Base-by-base conservation (phyloP, 2,797 vertebrate genomes). In the Tadarida brasiliensis region DNA sequence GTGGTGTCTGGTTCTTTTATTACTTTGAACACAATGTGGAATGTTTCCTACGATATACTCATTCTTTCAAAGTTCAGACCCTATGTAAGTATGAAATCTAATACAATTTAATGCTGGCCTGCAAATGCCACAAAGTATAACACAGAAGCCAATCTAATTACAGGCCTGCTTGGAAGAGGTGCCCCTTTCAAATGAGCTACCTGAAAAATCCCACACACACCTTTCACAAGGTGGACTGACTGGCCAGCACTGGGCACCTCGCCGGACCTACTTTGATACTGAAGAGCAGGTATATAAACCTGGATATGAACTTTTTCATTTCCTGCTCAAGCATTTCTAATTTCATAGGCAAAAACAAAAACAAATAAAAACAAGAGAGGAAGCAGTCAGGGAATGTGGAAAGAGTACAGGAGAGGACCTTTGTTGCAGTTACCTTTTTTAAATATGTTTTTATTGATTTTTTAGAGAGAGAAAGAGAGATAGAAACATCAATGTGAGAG, bases 331-430 rank as follows among this genome's bases (percentile, higher is more conserved):
- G 54, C 9, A 61, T 57, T 49, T 96, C 76, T 85, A 47, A 67
- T 87, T 91, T 87, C 61, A 93, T 56, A 74, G 15, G 22, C 20
- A 93, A 90, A 92, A 88, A 54, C 59, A 67, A 85, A 77, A 61
- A 24, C 47, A 63, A 35, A 39, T 24, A n/a, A 39, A 26, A 57
- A 20, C 28, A 81, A 39, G 26, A 22, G 22, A 56, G 15, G 19
- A 84, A 67, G 30, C 7, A 17, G 63, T 56, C 30, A 59, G 39
- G 67, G 47, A 65, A 78, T 30, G 26, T 7, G 16, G 14, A n/a
- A 73, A 33, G 20, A 24, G 12, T 11, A 54, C 6, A 39, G 77
- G 70, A 91, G 49, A 84, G 7, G 1, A 0, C 7, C 39, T 67
- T 67, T 54, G 10, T 0, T 0, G 11, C 1, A 2, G 1, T 56